Evolutionary conservation across 2,888 invertebrate species (phyloP).

Genomic region (Drosophila quinaria): DNA sequence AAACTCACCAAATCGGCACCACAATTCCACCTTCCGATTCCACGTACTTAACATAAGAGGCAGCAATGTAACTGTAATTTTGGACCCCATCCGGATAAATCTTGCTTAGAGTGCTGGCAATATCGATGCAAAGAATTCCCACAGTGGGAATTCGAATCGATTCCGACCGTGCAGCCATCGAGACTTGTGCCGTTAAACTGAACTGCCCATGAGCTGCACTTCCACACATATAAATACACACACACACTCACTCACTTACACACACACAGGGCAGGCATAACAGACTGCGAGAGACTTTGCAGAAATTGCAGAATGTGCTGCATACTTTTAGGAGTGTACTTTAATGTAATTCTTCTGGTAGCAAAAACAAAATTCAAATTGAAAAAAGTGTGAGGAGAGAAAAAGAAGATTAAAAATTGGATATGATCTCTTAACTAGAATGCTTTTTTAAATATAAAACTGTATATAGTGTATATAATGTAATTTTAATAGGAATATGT

Average conservation of each 20-base stretch:
- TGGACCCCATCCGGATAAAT: conserved; percentile 84
- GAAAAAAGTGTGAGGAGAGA: not conserved
- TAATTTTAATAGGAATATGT: too few species aligned
- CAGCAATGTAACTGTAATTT: conserved; percentile 91
- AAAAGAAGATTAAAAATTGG: too few species aligned
- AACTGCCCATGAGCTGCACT: not conserved
- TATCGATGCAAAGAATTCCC: conserved; percentile 89
- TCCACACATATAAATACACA: not conserved
- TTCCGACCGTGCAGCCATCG: conserved; percentile 10
- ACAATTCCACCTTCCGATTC: conserved; percentile 94
- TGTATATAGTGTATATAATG: too few species aligned
- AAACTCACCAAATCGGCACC: conserved; percentile 91
- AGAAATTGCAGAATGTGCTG: not conserved
- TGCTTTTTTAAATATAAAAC: too few species aligned
- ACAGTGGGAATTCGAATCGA: conserved; percentile 3
- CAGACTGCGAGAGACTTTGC: not conserved
- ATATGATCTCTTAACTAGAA: too few species aligned
- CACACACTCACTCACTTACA: not conserved
- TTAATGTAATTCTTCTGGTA: not conserved
- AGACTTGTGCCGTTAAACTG: not conserved
- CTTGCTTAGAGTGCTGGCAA: conserved; percentile 86
- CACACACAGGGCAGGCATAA: not conserved
- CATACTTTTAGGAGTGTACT: conserved; percentile 12
- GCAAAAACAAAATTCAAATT: not conserved
- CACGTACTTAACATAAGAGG: conserved; percentile 94